Evolutionary conservation across 2,113 vertebrate genomes (phyloP), one percentile per base, ranked within the genome.

Genomic region (Cathartes aura): DNA sequence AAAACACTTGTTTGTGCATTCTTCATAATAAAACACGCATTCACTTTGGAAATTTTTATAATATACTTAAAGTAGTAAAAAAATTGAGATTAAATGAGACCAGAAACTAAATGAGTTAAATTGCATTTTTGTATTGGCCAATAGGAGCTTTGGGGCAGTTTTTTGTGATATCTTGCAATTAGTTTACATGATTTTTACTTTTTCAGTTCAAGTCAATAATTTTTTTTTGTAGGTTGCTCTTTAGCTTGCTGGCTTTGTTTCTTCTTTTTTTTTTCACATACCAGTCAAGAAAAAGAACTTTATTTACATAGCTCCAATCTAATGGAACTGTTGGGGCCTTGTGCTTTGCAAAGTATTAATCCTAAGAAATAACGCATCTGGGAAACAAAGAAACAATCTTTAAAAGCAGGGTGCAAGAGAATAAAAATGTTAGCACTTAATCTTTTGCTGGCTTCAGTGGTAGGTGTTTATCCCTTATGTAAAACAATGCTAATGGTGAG

Each of bases 401-500:
- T 79, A 89, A 94, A 84, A 89, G n/a, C 45, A 50, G 36, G 2
- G 59, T 81, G 62, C 16, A 58, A 82, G 56, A 85, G 62, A 93
- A 87, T 82, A 88, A 90, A 96, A 71, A 80, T 47, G 12, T 59
- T 92, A 94, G 24, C 48, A 45, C 48, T 72, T 79, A 36, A 58
- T 64, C 47, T 90, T 92, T 82, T 66, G 29, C 78, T 93, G 85
- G 45, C 63, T 88, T 70, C n/a, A 79, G 47, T 50, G 73, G 60
- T n/a, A 82, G 82, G 60, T 88, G 80, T 95, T 96, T 97, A 79
- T 93, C 78, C 60, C 79, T 83, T 64, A 66, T 30, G 53, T 86
- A 63, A 90, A 97, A 97, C 93, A 95, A 50, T 96, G 80, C 79
- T 90, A 59, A 47, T 68, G 62, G 40, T 97, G 96, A 97, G 89